Percentiles rank a stretch among this genome's conserved stretches.
Evolutionary conservation across 2,888 invertebrate species (phyloP).

Genomic region (Sussaba pulchella): DNA sequence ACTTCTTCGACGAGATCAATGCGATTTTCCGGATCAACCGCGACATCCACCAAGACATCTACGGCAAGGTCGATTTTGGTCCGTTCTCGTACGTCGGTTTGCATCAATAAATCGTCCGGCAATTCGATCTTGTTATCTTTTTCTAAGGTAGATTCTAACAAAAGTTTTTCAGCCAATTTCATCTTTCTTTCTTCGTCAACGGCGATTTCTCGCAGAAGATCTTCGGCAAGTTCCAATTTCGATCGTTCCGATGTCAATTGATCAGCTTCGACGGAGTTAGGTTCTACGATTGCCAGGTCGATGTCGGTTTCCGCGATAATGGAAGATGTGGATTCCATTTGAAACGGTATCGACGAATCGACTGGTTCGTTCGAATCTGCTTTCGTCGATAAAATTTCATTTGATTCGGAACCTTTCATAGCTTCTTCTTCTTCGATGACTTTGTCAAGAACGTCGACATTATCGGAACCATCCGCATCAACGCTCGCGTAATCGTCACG

Average conservation of each 20-base stretch:
- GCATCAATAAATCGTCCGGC: slow-evolving; percentile 31
- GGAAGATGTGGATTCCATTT: slow-evolving; percentile 23
- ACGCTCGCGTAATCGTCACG: slow-evolving; percentile 34
- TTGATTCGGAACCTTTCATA: slow-evolving; percentile 53
- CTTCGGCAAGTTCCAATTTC: slow-evolving; percentile 62
- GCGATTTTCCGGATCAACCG: neutral
- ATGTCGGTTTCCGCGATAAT: slow-evolving; percentile 51
- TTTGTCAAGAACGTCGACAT: slow-evolving; percentile 6
- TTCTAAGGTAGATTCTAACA: slow-evolving; percentile 40
- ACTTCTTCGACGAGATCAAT: slow-evolving; percentile 12
- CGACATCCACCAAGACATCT: slow-evolving; percentile 2
- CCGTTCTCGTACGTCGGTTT: neutral
- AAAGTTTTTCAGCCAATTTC: slow-evolving; percentile 57
- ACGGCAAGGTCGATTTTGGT: neutral
- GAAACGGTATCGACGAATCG: neutral
- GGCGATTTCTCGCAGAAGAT: slow-evolving; percentile 55
- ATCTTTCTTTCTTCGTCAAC: slow-evolving; percentile 60
- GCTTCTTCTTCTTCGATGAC: slow-evolving; percentile 23
- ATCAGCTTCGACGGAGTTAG: slow-evolving; percentile 45
- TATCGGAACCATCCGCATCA: neutral
- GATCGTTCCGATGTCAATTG: slow-evolving; percentile 37
- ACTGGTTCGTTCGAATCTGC: neutral
- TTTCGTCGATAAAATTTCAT: slow-evolving; percentile 57
- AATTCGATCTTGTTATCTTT: slow-evolving; percentile 40
- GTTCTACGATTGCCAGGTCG: slow-evolving; percentile 44